Conservation (phyloP, 2,888 invertebrate genomes). For the Dascillus cervinus region DNA sequence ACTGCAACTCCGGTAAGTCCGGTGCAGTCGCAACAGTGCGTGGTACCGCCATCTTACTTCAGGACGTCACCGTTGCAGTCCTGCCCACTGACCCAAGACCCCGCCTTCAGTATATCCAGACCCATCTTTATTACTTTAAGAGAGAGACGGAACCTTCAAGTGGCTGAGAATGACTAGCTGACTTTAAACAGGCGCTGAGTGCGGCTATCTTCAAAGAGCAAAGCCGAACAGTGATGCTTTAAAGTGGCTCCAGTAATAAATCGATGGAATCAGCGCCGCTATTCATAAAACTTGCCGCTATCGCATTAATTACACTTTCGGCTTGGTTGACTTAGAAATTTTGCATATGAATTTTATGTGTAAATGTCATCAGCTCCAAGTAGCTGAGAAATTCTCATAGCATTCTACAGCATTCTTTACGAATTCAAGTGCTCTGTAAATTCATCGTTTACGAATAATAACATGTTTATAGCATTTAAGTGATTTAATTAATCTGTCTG, state of each 20-base stretch:
- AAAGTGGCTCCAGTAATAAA: conserved; percentile 41
- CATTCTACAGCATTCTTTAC: conserved; percentile 36
- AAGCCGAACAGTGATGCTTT: conserved; percentile 30
- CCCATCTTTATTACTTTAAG: conserved; percentile 45
- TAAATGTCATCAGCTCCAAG: conserved; percentile 40
- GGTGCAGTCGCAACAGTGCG: conserved; percentile 25
- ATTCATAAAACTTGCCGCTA: conserved; percentile 43
- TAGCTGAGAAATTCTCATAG: conserved; percentile 26
- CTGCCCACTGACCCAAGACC: conserved; percentile 46
- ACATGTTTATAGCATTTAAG: conserved; percentile 30
- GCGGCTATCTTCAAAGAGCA: conserved; percentile 33
- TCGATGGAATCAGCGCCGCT: conserved; percentile 41
- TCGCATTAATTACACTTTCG: conserved; percentile 41
- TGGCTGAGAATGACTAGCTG: conserved; percentile 30
- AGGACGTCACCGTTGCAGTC: conserved; percentile 48
- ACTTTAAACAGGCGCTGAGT: conserved; percentile 29
- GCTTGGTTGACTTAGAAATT: conserved; percentile 32
- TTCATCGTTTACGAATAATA: conserved; percentile 24
- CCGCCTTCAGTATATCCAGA: conserved; percentile 45
- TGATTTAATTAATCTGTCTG: conserved; percentile 16
- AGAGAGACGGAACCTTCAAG: conserved; percentile 29
- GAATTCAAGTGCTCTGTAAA: conserved; percentile 32
- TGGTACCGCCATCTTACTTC: conserved; percentile 47
- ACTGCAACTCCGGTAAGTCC: conserved; percentile 26
- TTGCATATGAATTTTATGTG: conserved; percentile 41